phyloP scores from a whole-genome alignment of 2,113 vertebrate genomes.

The Chroicocephalus ridibundus region DNA sequence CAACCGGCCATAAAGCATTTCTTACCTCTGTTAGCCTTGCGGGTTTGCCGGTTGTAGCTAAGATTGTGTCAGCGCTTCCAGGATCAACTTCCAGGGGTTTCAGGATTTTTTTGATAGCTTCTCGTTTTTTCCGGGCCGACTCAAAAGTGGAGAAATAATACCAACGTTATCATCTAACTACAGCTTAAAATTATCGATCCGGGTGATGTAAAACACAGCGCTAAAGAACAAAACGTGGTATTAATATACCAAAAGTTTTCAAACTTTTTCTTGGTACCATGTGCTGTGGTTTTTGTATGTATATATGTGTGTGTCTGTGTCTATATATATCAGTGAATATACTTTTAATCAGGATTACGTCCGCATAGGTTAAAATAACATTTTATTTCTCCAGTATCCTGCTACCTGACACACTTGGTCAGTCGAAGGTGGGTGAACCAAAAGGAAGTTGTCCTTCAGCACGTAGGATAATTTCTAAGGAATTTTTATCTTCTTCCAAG shows the following conservation, averaged over 20 bases:
- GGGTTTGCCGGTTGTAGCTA: neutral
- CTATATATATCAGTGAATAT: neutral
- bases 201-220: neutral
- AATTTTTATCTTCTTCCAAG: neutral
- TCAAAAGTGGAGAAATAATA: neutral
- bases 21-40: slow-evolving; percentile 24
- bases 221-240: neutral
- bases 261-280: neutral
- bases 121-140: neutral
- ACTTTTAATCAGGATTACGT: neutral
- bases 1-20: slow-evolving; percentile 55
- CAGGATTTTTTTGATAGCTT: neutral
- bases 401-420: neutral
- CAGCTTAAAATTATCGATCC: neutral
- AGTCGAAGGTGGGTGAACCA: neutral
- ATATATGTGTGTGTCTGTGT: neutral
- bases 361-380: neutral
- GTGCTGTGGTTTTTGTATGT: neutral
- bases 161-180: neutral
- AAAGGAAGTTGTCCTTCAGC: neutral
- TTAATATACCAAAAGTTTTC: neutral
- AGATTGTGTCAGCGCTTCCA: slow-evolving; percentile 47
- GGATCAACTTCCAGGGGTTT: slow-evolving; percentile 30
- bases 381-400: neutral
- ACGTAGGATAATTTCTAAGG: neutral